These are phyloP conservation scores for Tenthredo livida DNA, from an alignment of 2,888 invertebrate species.

Conservation along the genomic window DNA sequence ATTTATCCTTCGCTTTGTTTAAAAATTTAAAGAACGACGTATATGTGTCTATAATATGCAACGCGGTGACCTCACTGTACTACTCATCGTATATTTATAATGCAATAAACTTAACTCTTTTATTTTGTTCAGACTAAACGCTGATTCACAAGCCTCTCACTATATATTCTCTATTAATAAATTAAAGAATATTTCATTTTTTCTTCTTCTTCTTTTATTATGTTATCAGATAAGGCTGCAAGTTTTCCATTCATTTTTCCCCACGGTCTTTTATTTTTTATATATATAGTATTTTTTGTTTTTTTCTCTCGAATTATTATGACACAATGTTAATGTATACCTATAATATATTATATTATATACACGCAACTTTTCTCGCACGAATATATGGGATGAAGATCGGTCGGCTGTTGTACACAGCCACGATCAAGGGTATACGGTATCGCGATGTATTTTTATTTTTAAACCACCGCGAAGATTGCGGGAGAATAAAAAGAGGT, in stretches of 20 bases:
- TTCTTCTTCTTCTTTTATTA: too few species aligned
- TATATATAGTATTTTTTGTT: too few species aligned
- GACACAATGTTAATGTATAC: too few species aligned
- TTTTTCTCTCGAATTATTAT: too few species aligned
- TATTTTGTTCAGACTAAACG: background rate
- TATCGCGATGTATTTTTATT: constrained; percentile 1
- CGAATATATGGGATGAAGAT: too few species aligned
- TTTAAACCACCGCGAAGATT: background rate
- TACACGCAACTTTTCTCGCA: too few species aligned
- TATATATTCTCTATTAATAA: too few species aligned
- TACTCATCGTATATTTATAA: constrained; percentile 9
- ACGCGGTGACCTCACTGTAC: background rate
- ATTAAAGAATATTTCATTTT: background rate
- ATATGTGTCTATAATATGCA: background rate
- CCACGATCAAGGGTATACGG: background rate
- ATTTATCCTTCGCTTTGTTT: background rate
- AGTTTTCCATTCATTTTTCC: too few species aligned
- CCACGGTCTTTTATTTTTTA: too few species aligned
- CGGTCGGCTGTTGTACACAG: background rate
- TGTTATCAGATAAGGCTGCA: too few species aligned
- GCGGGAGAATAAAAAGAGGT: background rate
- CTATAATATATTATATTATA: too few species aligned
- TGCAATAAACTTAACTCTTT: background rate
- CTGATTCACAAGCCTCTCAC: background rate
- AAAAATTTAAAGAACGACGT: too few species aligned